Percentiles rank a stretch among this genome's conserved stretches.
Conservation (phyloP, 1,140 invertebrate genomes). For the Panagrolaimus sp. region DNA sequence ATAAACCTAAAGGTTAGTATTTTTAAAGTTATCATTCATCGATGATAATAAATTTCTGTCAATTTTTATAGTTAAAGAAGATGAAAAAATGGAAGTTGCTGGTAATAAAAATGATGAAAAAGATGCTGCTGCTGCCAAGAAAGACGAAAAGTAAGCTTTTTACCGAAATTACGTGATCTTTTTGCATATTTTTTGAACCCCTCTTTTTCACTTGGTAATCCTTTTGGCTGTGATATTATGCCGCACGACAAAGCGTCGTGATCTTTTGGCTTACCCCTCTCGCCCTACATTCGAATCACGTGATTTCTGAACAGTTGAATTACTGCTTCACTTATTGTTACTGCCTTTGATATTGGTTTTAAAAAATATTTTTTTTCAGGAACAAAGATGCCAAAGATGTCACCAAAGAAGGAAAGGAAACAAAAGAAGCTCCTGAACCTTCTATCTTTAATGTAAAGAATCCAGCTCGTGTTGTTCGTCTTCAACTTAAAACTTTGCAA, state of each 20-base stretch:
- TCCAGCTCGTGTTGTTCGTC: slow-evolving; percentile 83
- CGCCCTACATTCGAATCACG: background rate
- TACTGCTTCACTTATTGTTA: background rate
- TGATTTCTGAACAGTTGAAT: background rate
- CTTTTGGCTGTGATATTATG: background rate
- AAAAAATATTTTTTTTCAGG: slow-evolving; percentile 59
- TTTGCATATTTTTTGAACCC: too few species aligned
- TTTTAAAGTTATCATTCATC: too few species aligned
- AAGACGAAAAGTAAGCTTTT: slow-evolving; percentile 16
- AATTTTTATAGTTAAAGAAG: slow-evolving; percentile 51
- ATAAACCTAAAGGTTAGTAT: slow-evolving; percentile 10
- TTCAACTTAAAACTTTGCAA: slow-evolving; percentile 80
- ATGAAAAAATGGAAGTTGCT: slow-evolving; percentile 47
- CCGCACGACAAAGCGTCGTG: background rate
- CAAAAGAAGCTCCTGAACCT: slow-evolving; percentile 64
- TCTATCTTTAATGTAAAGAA: slow-evolving; percentile 85
- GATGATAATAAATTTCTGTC: slow-evolving; percentile 60
- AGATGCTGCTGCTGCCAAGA: slow-evolving; percentile 43
- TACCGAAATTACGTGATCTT: too few species aligned
- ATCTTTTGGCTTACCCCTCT: too few species aligned
- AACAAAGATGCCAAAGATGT: slow-evolving; percentile 59
- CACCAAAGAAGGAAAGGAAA: slow-evolving; percentile 45
- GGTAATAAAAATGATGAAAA: slow-evolving; percentile 54
- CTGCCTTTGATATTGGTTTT: background rate
- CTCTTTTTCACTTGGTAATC: too few species aligned